Evolutionary conservation across 2,888 invertebrate genomes (phyloP).

Genomic region (Lamellibrachia columna): DNA sequence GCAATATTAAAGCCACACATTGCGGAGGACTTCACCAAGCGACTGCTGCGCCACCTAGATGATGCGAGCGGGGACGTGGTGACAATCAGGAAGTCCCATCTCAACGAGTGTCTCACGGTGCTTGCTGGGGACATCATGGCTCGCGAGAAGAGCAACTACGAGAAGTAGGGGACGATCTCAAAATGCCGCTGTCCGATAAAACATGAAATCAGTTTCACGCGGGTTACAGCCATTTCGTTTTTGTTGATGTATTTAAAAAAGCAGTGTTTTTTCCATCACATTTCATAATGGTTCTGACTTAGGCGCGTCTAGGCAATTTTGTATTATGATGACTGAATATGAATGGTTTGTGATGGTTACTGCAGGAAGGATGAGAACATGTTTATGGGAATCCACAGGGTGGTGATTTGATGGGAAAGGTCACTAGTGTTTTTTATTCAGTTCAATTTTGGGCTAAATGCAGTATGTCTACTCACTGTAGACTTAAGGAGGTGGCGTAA

Average conservation of each 20-base stretch:
- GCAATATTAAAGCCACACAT: constrained; percentile 61
- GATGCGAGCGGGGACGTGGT: constrained; percentile 38
- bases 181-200: neutral
- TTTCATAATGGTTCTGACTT: too few species aligned
- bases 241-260: neutral
- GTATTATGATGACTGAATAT: too few species aligned
- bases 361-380: too few species aligned
- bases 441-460: neutral
- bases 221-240: neutral
- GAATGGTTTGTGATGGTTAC: too few species aligned
- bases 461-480: neutral
- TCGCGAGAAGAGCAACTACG: constrained; percentile 61
- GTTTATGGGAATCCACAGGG: too few species aligned
- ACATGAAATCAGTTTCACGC: neutral
- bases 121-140: constrained; percentile 58
- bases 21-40: constrained; percentile 58
- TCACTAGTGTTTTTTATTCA: neutral
- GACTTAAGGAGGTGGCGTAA: neutral
- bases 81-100: constrained; percentile 53
- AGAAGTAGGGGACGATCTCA: constrained; percentile 48
- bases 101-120: constrained; percentile 54
- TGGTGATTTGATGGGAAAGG: too few species aligned
- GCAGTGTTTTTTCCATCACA: neutral
- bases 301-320: too few species aligned
- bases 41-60: constrained; percentile 40